Evolutionary conservation across 2,113 vertebrate species (phyloP).

Genomic region (Callipepla californica): DNA sequence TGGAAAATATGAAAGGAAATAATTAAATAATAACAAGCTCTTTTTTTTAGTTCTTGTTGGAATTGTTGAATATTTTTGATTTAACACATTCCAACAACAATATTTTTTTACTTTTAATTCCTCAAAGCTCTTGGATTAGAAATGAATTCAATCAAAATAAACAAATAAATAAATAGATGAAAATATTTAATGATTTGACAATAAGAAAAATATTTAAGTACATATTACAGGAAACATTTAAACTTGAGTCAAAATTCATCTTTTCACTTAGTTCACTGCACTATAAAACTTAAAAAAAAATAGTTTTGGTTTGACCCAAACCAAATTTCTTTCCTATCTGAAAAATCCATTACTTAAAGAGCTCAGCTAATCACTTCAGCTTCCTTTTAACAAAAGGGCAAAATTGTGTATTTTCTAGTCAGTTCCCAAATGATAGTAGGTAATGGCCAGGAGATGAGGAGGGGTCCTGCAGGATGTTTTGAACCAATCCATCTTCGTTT

Average conservation of each 20-base stretch:
- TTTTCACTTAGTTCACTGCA: slow-evolving; percentile 11
- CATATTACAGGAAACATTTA: background rate
- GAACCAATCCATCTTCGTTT: background rate
- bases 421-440: background rate
- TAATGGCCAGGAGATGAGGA: background rate
- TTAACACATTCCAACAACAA: background rate
- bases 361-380: background rate
- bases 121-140: background rate
- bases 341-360: background rate
- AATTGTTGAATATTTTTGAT: background rate
- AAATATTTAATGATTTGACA: background rate
- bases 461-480: background rate
- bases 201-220: background rate
- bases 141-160: background rate
- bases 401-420: background rate
- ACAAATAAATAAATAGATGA: background rate
- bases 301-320: background rate
- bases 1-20: background rate
- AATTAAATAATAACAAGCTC: background rate
- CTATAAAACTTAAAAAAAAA: background rate
- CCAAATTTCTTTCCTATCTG: background rate
- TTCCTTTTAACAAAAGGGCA: background rate
- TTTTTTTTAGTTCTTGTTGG: background rate
- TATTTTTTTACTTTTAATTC: background rate
- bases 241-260: background rate